Evolutionary conservation across 1,140 invertebrate species (phyloP).

Genomic region (Sinella curviseta): DNA sequence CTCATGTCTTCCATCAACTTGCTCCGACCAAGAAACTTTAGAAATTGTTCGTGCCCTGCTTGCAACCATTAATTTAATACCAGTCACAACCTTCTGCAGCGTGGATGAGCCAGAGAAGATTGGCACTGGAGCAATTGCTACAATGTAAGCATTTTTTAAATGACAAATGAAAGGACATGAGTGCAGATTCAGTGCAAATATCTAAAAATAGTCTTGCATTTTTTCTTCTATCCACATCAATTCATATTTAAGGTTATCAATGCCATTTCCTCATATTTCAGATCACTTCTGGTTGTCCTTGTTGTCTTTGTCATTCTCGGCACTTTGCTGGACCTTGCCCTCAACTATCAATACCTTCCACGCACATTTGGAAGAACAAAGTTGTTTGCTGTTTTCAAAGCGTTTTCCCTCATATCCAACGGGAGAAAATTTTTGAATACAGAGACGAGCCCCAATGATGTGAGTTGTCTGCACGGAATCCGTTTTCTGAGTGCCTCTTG

Average conservation of each 20-base stretch:
- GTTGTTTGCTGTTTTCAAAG: neutral
- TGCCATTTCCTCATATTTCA: neutral
- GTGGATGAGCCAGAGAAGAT: neutral
- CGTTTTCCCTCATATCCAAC: neutral
- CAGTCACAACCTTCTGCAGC: neutral
- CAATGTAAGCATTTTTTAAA: neutral
- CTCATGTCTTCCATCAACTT: neutral
- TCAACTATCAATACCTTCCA: neutral
- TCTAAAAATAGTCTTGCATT: no score
- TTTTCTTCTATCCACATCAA: neutral
- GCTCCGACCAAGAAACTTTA: neutral
- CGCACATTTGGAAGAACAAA: neutral
- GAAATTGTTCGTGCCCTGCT: neutral
- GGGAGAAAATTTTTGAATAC: slow-evolving; percentile 5
- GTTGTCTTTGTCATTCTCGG: neutral
- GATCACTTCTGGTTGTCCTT: neutral
- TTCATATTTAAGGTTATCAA: no score
- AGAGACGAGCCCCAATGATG: neutral
- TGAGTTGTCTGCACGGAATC: slow-evolving; percentile 39
- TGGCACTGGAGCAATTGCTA: neutral
- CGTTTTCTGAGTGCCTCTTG: slow-evolving; percentile 35
- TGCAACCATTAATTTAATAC: neutral
- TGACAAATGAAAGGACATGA: no score
- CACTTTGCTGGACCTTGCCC: neutral
- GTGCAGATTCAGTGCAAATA: no score